Base-by-base conservation (phyloP, 2,888 invertebrate species). In the Volucella bombylans region DNA sequence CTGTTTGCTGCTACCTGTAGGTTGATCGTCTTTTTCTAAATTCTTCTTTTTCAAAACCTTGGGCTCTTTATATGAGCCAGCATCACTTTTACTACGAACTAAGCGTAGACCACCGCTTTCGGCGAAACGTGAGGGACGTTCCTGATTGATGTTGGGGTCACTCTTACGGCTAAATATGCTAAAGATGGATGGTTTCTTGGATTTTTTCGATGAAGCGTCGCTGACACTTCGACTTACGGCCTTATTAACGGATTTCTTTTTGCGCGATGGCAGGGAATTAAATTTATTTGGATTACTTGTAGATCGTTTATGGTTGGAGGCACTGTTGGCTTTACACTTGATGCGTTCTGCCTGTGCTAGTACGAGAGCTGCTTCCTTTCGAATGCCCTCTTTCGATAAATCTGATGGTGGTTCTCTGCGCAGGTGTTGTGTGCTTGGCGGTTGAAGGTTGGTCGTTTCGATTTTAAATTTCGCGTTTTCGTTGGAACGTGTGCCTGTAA, bases 321-420 rank as follows among this genome's bases (percentile, higher is more conserved):
- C 88, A 23, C 89, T 90, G 88, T 91, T 91, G 23, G 94, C 93
- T 52, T 93, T 94, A 90, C 96, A 96, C 76, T 94, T 94, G 86
- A 96, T 93, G 89, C 94, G 94, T 87, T 95, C 94, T 0, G 95
- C 96, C 90, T 96, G 96, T 31, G 95, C 94, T 65, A 96, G 92
- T 43, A 96, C 95, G 89, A 94, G 93, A 85, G 95, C 95, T 41
- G 96, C 96, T 92, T 96, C 96, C 89, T 95, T 93, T 61, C 95
- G 95, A 61, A 96, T 93, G 89, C 95, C 94, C 89, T 95, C 93
- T 89, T 95, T 94, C 74, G 95, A 95, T 49, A 95, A 92, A 89
- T 95, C 94, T 62, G 94, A 94, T 87, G 96, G 94, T 82, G 95
- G 94, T 90, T 94, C 94, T 87, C 93, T 93, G 87, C 93, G 92